phyloP scores from a whole-genome alignment of 2,113 vertebrate species.

The Sialia sialis region DNA sequence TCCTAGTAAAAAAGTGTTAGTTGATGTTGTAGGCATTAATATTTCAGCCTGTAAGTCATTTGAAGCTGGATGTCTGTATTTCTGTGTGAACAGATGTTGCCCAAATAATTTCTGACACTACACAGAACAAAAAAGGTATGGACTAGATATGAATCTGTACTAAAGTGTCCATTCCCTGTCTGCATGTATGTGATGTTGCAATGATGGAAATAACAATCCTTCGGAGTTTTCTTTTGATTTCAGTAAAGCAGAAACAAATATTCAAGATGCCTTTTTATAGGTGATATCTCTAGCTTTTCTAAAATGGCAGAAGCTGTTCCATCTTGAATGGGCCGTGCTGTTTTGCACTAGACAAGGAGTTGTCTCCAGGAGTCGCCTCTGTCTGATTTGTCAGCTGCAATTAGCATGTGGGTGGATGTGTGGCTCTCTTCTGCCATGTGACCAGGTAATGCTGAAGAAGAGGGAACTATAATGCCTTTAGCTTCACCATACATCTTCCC shows the following conservation, averaged over 20 bases:
- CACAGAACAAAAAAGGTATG: not conserved
- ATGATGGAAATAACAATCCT: not conserved
- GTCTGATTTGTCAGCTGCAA: not conserved
- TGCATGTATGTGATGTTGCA: not conserved
- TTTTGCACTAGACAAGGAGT: not conserved
- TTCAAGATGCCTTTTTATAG: not conserved
- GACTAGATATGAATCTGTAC: not conserved
- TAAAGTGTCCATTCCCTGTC: not conserved
- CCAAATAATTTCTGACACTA: not conserved
- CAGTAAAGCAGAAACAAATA: not conserved
- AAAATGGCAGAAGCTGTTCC: not conserved
- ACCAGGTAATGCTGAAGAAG: not conserved
- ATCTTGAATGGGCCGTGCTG: not conserved
- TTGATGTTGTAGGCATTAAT: not conserved
- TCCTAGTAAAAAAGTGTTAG: not conserved
- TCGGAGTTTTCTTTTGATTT: not conserved
- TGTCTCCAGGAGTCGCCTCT: not conserved
- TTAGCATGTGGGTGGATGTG: not conserved
- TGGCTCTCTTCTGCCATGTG: not conserved
- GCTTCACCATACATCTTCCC: not conserved
- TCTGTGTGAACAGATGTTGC: not conserved
- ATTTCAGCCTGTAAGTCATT: not conserved
- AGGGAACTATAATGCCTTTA: slow-evolving; percentile 8
- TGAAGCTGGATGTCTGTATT: not conserved
- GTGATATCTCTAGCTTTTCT: not conserved